Conservation (phyloP, 2,888 invertebrate genomes). For the Stomorhina lunata region DNA sequence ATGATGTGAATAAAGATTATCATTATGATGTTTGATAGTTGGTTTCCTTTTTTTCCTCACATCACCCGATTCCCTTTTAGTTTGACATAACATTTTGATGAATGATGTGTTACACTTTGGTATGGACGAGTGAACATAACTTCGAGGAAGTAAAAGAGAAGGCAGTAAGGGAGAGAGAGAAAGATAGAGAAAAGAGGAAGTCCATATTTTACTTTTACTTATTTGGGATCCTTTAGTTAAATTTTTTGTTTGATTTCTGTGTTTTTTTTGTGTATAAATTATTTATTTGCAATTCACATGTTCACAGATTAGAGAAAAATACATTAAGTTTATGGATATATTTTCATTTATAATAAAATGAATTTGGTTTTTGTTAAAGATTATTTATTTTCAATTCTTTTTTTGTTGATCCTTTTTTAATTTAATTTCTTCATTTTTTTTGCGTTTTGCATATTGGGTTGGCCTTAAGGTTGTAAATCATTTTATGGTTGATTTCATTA, state of each 20-base stretch:
- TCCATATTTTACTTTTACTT: slow-evolving; percentile 32
- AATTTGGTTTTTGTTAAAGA: not conserved
- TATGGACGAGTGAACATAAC: slow-evolving; percentile 40
- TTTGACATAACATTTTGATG: slow-evolving; percentile 51
- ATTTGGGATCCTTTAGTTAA: slow-evolving; percentile 39
- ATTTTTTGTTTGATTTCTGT: not conserved
- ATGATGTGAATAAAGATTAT: slow-evolving; percentile 39
- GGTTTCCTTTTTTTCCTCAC: not conserved
- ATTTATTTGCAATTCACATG: slow-evolving; percentile 46
- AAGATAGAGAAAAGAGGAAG: not conserved
- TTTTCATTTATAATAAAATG: not conserved
- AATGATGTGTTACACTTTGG: slow-evolving; percentile 51
- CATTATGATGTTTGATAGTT: slow-evolving; percentile 45
- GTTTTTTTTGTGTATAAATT: slow-evolving; percentile 20
- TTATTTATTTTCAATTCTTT: not conserved
- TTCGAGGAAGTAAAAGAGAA: slow-evolving; percentile 6
- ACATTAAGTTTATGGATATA: not conserved
- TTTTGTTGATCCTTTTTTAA: not conserved
- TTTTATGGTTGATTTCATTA: not conserved
- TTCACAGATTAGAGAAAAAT: not conserved
- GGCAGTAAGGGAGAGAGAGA: not conserved
- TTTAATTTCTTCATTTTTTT: not conserved
- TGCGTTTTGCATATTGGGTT: slow-evolving; percentile 2
- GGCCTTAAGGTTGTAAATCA: not conserved
- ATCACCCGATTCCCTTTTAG: no score